Evolutionary conservation across 2,888 invertebrate genomes (phyloP).

Genomic region (Spisula solida): DNA sequence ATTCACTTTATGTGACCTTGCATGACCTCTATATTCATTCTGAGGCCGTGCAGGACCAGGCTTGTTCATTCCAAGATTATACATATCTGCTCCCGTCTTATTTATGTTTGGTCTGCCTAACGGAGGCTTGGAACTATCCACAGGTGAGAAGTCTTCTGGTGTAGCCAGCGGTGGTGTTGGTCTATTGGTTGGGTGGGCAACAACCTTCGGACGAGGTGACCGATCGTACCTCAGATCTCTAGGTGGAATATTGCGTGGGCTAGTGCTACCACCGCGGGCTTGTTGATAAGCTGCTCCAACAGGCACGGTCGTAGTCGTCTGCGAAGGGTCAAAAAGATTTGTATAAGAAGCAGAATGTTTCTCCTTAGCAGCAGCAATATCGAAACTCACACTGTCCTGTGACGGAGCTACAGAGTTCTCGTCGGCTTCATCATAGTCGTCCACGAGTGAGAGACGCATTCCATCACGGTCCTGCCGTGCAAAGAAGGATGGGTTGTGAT

Average conservation of each 20-base stretch:
- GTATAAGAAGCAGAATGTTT: conserved; percentile 83
- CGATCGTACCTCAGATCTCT: conserved; percentile 56
- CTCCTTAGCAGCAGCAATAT: conserved; percentile 73
- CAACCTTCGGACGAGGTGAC: conserved; percentile 66
- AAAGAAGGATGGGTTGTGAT: conserved; percentile 67
- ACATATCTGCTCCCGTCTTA: conserved; percentile 75
- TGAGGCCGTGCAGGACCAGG: conserved; percentile 52
- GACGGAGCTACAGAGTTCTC: conserved; percentile 77
- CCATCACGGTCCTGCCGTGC: conserved; percentile 72
- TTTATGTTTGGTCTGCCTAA: conserved; percentile 68
- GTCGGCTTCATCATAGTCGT: conserved; percentile 77
- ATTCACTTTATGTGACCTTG: conserved; percentile 58
- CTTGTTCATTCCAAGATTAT: conserved; percentile 55
- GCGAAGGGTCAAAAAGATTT: conserved; percentile 84
- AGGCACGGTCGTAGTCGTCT: conserved; percentile 39
- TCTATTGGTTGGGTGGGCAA: conserved; percentile 17
- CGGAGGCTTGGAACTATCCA: conserved; percentile 54
- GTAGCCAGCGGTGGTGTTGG: conserved; percentile 75
- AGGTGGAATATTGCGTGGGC: conserved; percentile 6
- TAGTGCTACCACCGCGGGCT: conserved; percentile 27
- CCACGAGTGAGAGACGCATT: conserved; percentile 71
- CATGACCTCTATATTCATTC: conserved; percentile 43
- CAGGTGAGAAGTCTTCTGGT: conserved; percentile 77
- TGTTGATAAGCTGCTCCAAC: conserved; percentile 50
- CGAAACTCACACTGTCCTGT: conserved; percentile 74